Percentiles rank a stretch among this genome's conserved stretches.
Conservation (phyloP, 2,113 vertebrate species). For the Neodon shergylaensis region DNA sequence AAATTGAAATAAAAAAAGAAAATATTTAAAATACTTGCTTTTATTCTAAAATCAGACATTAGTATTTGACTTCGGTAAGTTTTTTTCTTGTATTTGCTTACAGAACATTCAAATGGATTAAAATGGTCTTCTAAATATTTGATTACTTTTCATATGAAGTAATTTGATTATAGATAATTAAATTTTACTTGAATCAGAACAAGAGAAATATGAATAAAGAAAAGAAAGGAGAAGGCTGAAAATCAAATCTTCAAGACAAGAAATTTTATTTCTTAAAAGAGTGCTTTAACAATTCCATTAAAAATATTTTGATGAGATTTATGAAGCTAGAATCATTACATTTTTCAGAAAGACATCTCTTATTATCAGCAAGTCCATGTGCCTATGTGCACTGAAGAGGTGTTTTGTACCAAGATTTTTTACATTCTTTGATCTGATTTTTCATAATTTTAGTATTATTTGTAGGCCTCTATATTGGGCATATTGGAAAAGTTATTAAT, state of each 20-base stretch:
- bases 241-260: neutral
- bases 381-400: neutral
- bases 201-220: neutral
- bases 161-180: neutral
- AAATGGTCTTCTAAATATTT: constrained; percentile 11
- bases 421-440: neutral
- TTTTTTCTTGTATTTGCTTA: neutral
- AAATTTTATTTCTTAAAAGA: neutral
- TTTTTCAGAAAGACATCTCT: neutral
- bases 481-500: neutral
- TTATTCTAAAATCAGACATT: neutral
- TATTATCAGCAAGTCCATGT: neutral
- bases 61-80: neutral
- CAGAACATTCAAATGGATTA: neutral
- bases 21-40: neutral
- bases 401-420: neutral
- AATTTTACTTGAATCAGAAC: neutral
- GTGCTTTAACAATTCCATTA: neutral
- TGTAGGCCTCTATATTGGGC: neutral
- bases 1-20: neutral
- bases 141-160: neutral
- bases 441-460: neutral
- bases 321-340: neutral
- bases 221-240: neutral
- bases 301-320: neutral